Evolutionary conservation across 1,140 invertebrate genomes (phyloP), one percentile per base, ranked within the genome.

Genomic region (Ostrea denselamellosa): DNA sequence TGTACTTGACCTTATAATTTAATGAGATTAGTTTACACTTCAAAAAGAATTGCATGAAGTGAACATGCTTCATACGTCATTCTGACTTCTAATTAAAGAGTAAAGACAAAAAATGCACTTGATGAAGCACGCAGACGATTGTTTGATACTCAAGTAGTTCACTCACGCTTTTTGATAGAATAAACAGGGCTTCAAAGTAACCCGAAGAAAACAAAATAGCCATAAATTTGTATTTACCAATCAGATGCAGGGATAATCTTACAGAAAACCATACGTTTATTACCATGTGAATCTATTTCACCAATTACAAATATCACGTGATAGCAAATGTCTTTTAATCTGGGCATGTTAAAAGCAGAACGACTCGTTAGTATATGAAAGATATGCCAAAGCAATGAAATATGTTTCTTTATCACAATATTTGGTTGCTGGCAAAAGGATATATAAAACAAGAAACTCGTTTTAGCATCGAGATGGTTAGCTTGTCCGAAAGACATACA

Each of bases 21-120:
- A 44, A 44, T 44, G 14, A 34, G 68, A 77, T 77, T 34, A 77
- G 25, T 25, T 71, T 34, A 14, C 10, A 14, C 68, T 34, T 62
- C 22, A 28, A 77, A 77, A 77, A 12, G 68, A 71, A 12, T 71
- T 71, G 68, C 25, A 34, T 22, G 68, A 77, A 77, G 14, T 14
- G 68, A 77, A 77, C 68, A 77, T 77, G 68, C 28, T 71, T 77
- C 68, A 9, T 77, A 28, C 68, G 25, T 77, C 14, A 77, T 34
- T 77, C 68, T 14, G 68, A 77, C 28, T 77, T 28, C 25, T 77
- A 77, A 77, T 77, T 25, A 77, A 22, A 77, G 68, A 77, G 25
- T 77, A 28, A 25, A 77, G 25, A 77, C 68, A 14, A 28, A 77
- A 77, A 44, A 44, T 44, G 68, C 28, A 77, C 10, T n/a, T n/a